These are phyloP conservation scores for Proisotoma minuta DNA, from an alignment of 2,888 invertebrate species.

Conservation along the genomic window DNA sequence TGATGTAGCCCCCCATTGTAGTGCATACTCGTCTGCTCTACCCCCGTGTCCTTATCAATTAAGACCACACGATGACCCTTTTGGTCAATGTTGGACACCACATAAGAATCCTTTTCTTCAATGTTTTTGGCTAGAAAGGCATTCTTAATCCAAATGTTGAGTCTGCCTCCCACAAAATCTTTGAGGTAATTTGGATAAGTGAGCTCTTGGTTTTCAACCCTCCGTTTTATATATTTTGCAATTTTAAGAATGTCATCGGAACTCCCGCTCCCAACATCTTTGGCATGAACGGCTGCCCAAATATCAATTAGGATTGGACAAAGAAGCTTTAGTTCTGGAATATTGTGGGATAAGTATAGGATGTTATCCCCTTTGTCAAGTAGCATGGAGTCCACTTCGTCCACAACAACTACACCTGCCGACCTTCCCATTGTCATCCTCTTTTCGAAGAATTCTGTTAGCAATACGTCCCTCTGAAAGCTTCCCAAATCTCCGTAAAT, in stretches of 20 bases:
- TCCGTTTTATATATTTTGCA: background rate
- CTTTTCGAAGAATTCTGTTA: conserved; percentile 49
- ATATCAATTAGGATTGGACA: conserved; percentile 49
- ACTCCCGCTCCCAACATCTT: background rate
- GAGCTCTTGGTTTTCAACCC: background rate
- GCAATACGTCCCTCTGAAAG: conserved; percentile 50
- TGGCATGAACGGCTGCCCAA: conserved; percentile 42
- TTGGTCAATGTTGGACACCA: conserved; percentile 49
- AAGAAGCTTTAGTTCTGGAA: conserved; percentile 50
- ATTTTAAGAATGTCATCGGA: background rate
- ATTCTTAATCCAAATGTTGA: conserved; percentile 48
- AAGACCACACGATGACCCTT: conserved; percentile 29
- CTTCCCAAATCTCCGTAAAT: conserved; percentile 50
- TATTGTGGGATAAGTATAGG: conserved; percentile 50
- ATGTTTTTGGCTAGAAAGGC: conserved; percentile 49
- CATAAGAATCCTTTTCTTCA: conserved; percentile 47
- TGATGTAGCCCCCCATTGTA: conserved; percentile 52
- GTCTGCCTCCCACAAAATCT: conserved; percentile 47
- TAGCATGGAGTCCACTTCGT: conserved; percentile 53
- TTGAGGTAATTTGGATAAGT: conserved; percentile 44
- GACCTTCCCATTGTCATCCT: conserved; percentile 48
- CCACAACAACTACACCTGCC: conserved; percentile 49
- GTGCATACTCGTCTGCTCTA: conserved; percentile 49
- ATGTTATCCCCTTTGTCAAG: conserved; percentile 52
- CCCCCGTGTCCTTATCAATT: conserved; percentile 49